phyloP scores from a whole-genome alignment of 2,797 vertebrate genomes.

The Microctenopoma steveboyesi region DNA sequence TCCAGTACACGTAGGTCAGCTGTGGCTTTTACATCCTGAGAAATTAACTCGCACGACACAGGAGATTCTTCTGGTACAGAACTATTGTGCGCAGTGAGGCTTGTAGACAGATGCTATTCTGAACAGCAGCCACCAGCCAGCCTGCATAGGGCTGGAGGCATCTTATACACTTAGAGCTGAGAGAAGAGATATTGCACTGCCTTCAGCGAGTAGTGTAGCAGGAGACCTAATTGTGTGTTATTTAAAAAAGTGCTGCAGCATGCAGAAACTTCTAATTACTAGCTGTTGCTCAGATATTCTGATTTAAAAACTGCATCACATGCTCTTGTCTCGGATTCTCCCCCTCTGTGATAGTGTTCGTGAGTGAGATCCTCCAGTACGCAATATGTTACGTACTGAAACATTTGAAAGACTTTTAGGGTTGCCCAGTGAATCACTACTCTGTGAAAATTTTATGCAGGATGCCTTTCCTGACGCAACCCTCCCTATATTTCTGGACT shows the following conservation, averaged over 20 bases:
- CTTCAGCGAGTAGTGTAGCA: conserved; percentile 9
- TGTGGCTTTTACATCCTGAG: too few species aligned
- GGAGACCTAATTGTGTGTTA: conserved; percentile 2
- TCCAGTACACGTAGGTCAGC: too few species aligned
- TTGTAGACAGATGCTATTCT: conserved; percentile 36
- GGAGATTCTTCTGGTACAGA: conserved; percentile 18
- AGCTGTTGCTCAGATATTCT: not conserved
- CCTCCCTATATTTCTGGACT: too few species aligned
- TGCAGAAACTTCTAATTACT: not conserved
- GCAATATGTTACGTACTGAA: too few species aligned
- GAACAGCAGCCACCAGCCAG: conserved; percentile 43
- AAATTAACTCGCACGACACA: not conserved
- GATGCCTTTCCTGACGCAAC: too few species aligned
- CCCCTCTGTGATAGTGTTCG: not conserved
- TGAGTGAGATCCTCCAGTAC: not conserved
- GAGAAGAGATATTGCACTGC: conserved; percentile 16
- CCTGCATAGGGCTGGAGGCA: conserved; percentile 42
- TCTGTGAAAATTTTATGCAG: too few species aligned
- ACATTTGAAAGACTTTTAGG: too few species aligned
- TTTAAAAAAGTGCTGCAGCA: not conserved
- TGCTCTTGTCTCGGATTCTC: not conserved
- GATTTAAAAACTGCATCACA: not conserved
- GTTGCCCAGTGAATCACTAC: too few species aligned
- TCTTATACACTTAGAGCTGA: conserved; percentile 18
- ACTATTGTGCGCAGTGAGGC: conserved; percentile 7